A percentile compares a stretch with the other conserved stretches of the same genome.
phyloP scores from a whole-genome alignment of 2,888 invertebrate genomes.

The Apotomis capreana region DNA sequence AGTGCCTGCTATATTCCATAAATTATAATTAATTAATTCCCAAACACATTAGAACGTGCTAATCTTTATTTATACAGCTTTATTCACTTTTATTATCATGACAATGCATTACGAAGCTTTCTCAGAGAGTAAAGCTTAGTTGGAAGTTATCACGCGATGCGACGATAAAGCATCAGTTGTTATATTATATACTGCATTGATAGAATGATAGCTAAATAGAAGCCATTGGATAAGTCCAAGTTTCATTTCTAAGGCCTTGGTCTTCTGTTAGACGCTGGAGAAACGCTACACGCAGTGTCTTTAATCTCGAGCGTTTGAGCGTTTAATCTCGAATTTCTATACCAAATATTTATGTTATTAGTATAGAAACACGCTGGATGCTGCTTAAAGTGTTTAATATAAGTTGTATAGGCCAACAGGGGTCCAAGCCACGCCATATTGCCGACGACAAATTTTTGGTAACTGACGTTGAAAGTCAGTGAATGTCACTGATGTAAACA shows the following conservation, averaged over 20 bases:
- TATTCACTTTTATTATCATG: conserved; percentile 21
- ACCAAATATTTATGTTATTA: no score
- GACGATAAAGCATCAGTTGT: conserved; percentile 5
- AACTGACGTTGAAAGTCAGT: no score
- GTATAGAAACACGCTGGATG: no score
- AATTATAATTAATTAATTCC: neutral
- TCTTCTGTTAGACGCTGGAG: no score
- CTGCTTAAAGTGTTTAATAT: no score
- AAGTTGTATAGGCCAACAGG: no score
- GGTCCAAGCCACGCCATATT: no score
- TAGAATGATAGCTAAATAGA: conserved; percentile 6
- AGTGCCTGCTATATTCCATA: neutral
- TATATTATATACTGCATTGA: conserved; percentile 5
- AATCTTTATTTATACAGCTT: conserved; percentile 11
- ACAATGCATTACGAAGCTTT: conserved; percentile 22
- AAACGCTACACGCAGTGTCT: no score
- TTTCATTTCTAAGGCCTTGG: neutral
- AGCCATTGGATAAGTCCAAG: neutral
- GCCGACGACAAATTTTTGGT: no score
- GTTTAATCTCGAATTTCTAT: no score
- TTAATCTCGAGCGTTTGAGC: no score
- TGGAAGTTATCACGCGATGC: conserved; percentile 27
- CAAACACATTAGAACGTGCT: neutral
- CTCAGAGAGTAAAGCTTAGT: conserved; percentile 11
- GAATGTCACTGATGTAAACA: no score